Evolutionary conservation across 2,797 vertebrate genomes (phyloP), one percentile per base, ranked within the genome.

Genomic region (Enteromius argenteus): DNA sequence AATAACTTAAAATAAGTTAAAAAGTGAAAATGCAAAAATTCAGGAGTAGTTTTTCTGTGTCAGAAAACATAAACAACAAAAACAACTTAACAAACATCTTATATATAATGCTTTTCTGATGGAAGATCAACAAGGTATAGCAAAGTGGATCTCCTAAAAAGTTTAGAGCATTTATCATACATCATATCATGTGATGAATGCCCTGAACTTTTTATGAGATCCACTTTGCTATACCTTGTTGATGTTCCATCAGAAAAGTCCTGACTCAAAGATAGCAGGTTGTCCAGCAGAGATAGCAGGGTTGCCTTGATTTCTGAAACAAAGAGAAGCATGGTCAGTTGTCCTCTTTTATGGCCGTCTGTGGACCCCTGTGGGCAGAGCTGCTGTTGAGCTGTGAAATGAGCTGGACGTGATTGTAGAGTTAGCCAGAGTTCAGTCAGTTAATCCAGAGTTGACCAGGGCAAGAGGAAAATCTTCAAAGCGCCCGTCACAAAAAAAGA

Each of bases 361-460:
- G 39, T 46, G 60, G 17, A 58, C 37, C 42, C 53, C 73, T 58
- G 19, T 13, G 39, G 11, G 21, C 39, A 39, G 49, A 10, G 3
- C 44, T 71, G 46, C 51, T 82, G 87, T 89, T 76, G 73, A 89
- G 69, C 79, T 69, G 74, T 66, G 13, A 73, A 76, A 68, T 64
- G 81, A 84, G 86, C 68, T 86, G 88, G 89, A 91, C 84, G 56
- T 68, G 79, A 83, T 73, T 49, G 86, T 81, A 64, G 76, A 90
- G 91, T 91, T 88, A 90, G 86, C 89, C 90, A 91, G 88, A 90
- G 92, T 92, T 91, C 90, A 92, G 42, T 39, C 77, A 87, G 84
- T 85, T 92, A 90, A 91, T 90, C 88, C 85, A 81, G 78, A 79
- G 85, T 86, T 92, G 86, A 90, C 90, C 86, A 71, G 80, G 84